Conservation (phyloP, 2,888 invertebrate genomes). For the Tuta absoluta region DNA sequence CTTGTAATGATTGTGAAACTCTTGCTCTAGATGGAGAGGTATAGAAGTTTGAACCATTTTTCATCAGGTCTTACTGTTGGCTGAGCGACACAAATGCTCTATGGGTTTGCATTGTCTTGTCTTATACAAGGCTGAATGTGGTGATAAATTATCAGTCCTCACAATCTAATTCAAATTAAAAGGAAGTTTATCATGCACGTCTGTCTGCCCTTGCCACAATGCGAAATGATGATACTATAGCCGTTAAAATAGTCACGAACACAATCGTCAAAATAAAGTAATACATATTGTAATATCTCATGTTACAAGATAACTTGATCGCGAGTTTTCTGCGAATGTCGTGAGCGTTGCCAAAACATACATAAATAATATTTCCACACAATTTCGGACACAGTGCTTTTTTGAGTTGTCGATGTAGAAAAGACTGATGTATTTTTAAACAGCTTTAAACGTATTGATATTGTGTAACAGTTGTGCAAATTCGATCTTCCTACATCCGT, state of each 20-base stretch:
- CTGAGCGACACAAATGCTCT: conserved; percentile 46
- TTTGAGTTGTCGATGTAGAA: neutral
- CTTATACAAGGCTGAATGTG: conserved; percentile 42
- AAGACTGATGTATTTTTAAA: neutral
- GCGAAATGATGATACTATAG: neutral
- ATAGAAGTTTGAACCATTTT: neutral
- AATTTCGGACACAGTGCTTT: neutral
- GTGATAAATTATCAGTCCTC: conserved; percentile 32
- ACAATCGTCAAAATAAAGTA: neutral
- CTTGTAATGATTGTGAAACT: conserved; percentile 4
- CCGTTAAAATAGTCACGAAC: neutral
- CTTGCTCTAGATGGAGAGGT: neutral
- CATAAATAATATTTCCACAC: neutral
- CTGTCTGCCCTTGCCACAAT: neutral
- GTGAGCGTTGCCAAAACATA: neutral
- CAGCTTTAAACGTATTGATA: too few relatives aligned
- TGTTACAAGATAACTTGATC: neutral
- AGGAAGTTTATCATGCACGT: conserved; percentile 25
- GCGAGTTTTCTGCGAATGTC: neutral
- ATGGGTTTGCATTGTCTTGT: conserved; percentile 39
- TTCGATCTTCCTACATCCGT: neutral
- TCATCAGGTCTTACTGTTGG: conserved; percentile 9
- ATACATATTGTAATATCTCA: neutral
- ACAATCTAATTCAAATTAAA: conserved; percentile 18
- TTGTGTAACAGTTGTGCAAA: too few relatives aligned